Evolutionary conservation across 2,888 invertebrate genomes (phyloP), one percentile per base, ranked within the genome.

Genomic region (Neoascia interrupta): DNA sequence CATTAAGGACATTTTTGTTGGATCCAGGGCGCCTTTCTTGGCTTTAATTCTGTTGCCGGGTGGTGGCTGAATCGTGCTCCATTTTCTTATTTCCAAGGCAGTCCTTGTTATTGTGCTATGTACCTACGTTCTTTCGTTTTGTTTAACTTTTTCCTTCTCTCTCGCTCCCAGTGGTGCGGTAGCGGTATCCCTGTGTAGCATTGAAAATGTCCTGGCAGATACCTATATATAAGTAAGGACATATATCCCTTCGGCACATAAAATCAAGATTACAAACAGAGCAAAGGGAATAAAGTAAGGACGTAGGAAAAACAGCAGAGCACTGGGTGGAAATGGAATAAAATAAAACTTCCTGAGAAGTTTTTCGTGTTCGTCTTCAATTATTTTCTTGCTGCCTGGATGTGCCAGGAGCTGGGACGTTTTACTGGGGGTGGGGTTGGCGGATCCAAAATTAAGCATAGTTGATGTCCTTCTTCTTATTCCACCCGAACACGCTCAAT

Each of bases 331-430:
- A 60, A 51, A 51, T 23, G 68, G 49, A 69, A 69, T 51, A 58
- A 51, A 60, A 60, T 26, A 41, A 68, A 39, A 60, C 69, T 69
- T 60, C 69, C 69, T 51, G 60, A 69, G 60, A 60, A 69, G 60
- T 60, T 60, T 60, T 60, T 53, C 60, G 43, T 69, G 69, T 60
- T 60, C 51, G 51, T 36, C 60, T 60, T 69, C 49, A 60, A 69
- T 69, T 43, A 68, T 69, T 60, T 60, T 69, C 51, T 34, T 60
- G 60, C 26, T 53, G 47, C 19, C 36, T 23, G 13, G 61, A 26
- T 43, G 60, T 21, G 26, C 16, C 21, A 45, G 26, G 37, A n/a
- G n/a, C n/a, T n/a, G n/a, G n/a, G n/a, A n/a, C n/a, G n/a, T n/a
- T n/a, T n/a, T n/a, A n/a, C n/a, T 68, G 58, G 61, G 70, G 51